phyloP scores from a whole-genome alignment of 1,140 invertebrate genomes.

The Pogonomyrmex barbatus region DNA sequence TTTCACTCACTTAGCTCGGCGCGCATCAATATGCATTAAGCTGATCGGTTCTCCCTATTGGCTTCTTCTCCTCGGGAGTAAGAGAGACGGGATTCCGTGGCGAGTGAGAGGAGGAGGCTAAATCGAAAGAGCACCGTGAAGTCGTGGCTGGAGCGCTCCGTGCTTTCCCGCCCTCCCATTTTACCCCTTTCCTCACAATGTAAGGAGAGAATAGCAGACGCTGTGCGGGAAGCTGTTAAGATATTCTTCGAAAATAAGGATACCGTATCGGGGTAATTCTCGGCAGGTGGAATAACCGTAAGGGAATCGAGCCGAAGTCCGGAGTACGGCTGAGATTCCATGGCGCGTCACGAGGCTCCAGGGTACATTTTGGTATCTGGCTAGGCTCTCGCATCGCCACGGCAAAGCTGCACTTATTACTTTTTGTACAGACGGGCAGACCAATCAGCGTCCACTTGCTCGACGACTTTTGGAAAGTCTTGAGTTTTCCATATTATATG shows the following conservation, averaged over 20 bases:
- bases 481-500: constrained; percentile 48
- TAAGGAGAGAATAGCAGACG: constrained; percentile 68
- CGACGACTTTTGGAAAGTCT: constrained; percentile 65
- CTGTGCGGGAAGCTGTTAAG: constrained; percentile 78
- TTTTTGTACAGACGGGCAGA: constrained; percentile 65
- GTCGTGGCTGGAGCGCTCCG: constrained; percentile 38
- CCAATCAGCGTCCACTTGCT: constrained; percentile 70
- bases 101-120: constrained; percentile 63
- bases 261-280: constrained; percentile 82
- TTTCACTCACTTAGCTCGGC: constrained; percentile 85
- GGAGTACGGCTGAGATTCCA: constrained; percentile 81
- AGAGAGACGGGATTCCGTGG: constrained; percentile 66
- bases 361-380: constrained; percentile 83
- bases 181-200: constrained; percentile 66
- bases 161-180: constrained; percentile 38
- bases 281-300: constrained; percentile 83
- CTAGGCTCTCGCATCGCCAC: constrained; percentile 64
- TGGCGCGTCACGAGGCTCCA: constrained; percentile 79
- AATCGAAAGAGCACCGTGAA: constrained; percentile 62
- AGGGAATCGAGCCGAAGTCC: constrained; percentile 81
- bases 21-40: constrained; percentile 87
- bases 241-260: constrained; percentile 83
- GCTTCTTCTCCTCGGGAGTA: constrained; percentile 76
- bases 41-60: constrained; percentile 85
- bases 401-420: constrained; percentile 61